phyloP scores from a whole-genome alignment of 2,888 invertebrate species.

The Hermodice carunculata region DNA sequence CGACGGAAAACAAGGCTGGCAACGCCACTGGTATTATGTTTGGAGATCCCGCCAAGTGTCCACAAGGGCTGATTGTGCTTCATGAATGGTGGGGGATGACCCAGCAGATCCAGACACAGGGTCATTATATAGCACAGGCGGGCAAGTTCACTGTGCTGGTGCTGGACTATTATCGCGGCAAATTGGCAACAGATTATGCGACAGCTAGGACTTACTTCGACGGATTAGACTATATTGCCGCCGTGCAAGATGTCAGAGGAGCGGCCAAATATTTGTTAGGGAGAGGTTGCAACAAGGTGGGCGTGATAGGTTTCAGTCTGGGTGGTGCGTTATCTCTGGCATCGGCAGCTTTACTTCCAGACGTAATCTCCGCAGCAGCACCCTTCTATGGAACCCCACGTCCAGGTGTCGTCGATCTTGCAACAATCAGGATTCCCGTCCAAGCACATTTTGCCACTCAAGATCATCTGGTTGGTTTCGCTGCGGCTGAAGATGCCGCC shows the following conservation, averaged over 20 bases:
- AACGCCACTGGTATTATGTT: conserved; percentile 7
- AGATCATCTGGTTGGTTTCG: conserved; percentile 55
- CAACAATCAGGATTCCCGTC: conserved; percentile 54
- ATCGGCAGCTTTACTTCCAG: conserved; percentile 48
- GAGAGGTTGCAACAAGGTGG: conserved; percentile 57
- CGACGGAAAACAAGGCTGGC: background rate
- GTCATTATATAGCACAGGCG: conserved; percentile 48
- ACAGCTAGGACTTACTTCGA: conserved; percentile 57
- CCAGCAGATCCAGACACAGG: conserved; percentile 55
- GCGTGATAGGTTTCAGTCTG: conserved; percentile 67
- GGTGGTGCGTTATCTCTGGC: conserved; percentile 61
- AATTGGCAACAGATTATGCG: conserved; percentile 55
- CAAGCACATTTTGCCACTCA: conserved; percentile 61
- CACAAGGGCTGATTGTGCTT: conserved; percentile 46
- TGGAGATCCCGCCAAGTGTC: conserved; percentile 15
- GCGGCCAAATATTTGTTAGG: conserved; percentile 50
- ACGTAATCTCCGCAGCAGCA: conserved; percentile 56
- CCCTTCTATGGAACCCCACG: conserved; percentile 64
- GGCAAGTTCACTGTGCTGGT: conserved; percentile 42
- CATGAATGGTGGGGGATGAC: conserved; percentile 63
- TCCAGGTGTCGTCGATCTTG: conserved; percentile 48
- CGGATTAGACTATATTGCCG: conserved; percentile 60
- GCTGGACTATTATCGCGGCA: conserved; percentile 57
- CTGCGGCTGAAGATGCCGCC: conserved; percentile 50
- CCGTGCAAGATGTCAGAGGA: conserved; percentile 54